Base-by-base conservation (phyloP, 2,888 invertebrate species). In the Apocheima hispidaria region DNA sequence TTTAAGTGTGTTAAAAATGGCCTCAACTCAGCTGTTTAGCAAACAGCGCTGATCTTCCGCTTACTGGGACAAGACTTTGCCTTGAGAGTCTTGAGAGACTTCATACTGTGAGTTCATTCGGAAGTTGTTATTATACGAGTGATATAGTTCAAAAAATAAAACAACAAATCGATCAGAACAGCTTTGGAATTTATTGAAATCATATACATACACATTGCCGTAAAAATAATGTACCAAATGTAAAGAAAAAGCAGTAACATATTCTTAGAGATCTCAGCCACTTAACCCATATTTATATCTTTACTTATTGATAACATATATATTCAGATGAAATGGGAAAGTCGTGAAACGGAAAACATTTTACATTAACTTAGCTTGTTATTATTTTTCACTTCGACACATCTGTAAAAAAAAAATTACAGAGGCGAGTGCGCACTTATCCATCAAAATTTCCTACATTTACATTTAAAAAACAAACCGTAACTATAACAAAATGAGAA, bases 391-490 rank as follows among this genome's bases (percentile, higher is more conserved):
- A 88, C 87, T 86, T 76, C 86, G 72, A 73, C 72, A 70, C 72
- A 75, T 75, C 87, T 88, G 87, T 89, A 88, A 87, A 84, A 85
- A 71, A 60, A 63, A 70, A 80, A 81, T 86, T 89, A 88, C 88
- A 88, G 87, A 84, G 84, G 80, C 70, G 88, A 88, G 88, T 87
- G 87, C 49, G 43, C 55, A 54, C 35, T 48, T 12, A 59, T n/a
- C 18, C 18, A n/a, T n/a, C n/a, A n/a, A n/a, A n/a, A n/a, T n/a
- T n/a, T n/a, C n/a, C 30, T 12, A 46, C 52, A 57, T 53, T 40
- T 28, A 40, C 5, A 35, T 51, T 49, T 66, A 68, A 54, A 59
- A 66, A 66, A 59, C 46, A 43, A 60, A 60, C 68, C 72, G 71
- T 69, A 74, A 65, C 72, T 72, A 30, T 1, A 30, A 28, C 74